Conservation (phyloP, 2,888 invertebrate genomes). For the Amiota communis region DNA sequence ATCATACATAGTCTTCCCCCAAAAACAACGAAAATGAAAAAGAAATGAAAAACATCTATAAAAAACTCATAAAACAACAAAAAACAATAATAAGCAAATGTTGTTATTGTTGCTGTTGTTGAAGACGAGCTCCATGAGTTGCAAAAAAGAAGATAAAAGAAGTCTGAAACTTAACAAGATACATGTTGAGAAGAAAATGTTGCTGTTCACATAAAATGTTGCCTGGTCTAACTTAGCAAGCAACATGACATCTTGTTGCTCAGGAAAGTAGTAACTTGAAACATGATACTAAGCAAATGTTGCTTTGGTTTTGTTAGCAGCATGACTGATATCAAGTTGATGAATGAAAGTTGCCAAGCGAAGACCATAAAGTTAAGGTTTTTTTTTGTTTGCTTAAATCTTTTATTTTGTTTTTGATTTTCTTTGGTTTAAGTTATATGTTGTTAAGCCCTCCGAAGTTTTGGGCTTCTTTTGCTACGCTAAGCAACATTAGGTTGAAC, state of each 20-base stretch:
- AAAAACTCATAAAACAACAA: constrained; percentile 19
- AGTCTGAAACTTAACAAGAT: background rate
- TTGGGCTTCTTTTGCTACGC: background rate
- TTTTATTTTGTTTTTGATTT: constrained; percentile 19
- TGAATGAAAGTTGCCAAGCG: constrained; percentile 3
- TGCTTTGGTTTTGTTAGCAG: too few relatives aligned
- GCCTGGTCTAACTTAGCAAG: background rate
- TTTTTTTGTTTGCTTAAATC: background rate
- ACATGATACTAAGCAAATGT: too few relatives aligned
- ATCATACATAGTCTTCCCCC: constrained; percentile 17
- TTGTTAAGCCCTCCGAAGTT: constrained; percentile 3
- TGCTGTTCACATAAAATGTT: background rate
- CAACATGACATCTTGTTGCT: too few relatives aligned
- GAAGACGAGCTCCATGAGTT: background rate
- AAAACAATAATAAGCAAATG: constrained; percentile 19
- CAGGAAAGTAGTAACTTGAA: too few relatives aligned
- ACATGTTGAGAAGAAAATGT: constrained; percentile 14
- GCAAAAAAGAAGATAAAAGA: too few relatives aligned
- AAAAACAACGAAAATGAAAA: constrained; percentile 19
- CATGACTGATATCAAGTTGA: background rate
- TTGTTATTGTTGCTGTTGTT: constrained; percentile 41
- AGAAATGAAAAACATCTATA: constrained; percentile 34
- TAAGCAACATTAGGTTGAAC: constrained; percentile 10
- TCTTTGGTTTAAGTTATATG: background rate
- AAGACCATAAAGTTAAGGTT: background rate